phyloP scores from a whole-genome alignment of 2,888 invertebrate genomes.

The Galerucella pusilla region DNA sequence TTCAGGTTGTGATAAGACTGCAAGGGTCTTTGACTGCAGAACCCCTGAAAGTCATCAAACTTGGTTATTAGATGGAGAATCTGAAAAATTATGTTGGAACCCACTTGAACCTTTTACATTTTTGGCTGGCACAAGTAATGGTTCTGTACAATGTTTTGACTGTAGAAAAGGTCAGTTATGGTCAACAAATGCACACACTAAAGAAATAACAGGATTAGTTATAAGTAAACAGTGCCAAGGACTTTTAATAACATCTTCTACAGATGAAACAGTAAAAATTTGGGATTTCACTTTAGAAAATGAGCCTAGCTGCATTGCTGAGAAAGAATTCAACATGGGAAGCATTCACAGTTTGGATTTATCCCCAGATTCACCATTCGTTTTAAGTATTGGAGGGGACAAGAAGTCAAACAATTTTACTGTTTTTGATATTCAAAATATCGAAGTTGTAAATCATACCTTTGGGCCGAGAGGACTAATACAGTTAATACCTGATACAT shows the following conservation, averaged over 20 bases:
- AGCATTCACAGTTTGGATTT: slow-evolving; percentile 77
- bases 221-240: slow-evolving; percentile 80
- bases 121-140: slow-evolving; percentile 74
- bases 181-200: slow-evolving; percentile 74
- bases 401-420: slow-evolving; percentile 81
- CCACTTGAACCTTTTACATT: slow-evolving; percentile 81
- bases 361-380: slow-evolving; percentile 85
- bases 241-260: slow-evolving; percentile 80
- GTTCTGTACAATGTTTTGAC: slow-evolving; percentile 80
- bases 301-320: slow-evolving; percentile 62
- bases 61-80: slow-evolving; percentile 84
- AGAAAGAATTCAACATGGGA: slow-evolving; percentile 75
- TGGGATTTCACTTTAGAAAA: slow-evolving; percentile 76
- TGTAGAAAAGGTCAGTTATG: slow-evolving; percentile 69
- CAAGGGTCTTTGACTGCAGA: slow-evolving; percentile 86
- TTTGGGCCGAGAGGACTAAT: slow-evolving; percentile 67
- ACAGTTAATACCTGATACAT: slow-evolving; percentile 49
- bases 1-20: slow-evolving; percentile 79
- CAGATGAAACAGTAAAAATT: slow-evolving; percentile 84
- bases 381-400: slow-evolving; percentile 87
- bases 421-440: slow-evolving; percentile 72
- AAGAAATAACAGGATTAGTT: slow-evolving; percentile 86
- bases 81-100: slow-evolving; percentile 91
- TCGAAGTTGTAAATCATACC: slow-evolving; percentile 66
- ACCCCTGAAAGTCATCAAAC: slow-evolving; percentile 69